Base-by-base conservation (phyloP, 2,888 invertebrate species). In the Tenthredo mesomela region DNA sequence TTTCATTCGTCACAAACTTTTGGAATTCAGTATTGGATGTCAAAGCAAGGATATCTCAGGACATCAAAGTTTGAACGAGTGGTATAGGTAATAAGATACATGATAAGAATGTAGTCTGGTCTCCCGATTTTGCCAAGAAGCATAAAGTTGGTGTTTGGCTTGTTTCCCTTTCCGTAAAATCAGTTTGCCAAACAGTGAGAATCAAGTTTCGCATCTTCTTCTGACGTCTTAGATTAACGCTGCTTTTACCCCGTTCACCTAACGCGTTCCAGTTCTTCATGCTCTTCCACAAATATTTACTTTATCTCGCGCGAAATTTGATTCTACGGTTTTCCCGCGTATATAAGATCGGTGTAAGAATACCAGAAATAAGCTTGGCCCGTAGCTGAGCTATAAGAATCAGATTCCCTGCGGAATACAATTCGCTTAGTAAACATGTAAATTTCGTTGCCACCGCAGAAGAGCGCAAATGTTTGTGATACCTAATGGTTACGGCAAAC, bases 351-450 rank as follows among this genome's bases (percentile, higher is more conserved):
- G 43, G 77, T 47, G 77, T 77, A 77, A 54, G 77, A 77, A 77
- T 77, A 50, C 50, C 29, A 54, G 77, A 77, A 77, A 77, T 77
- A 77, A 77, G 54, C 77, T 77, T n/a, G 54, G 54, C n/a, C 50
- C 77, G 9, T 50, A 50, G 29, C 77, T 77, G 43, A 50, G 77
- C 77, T 50, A 77, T 77, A 77, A 77, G 77, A 77, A 77, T 33
- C 77, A 54, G 77, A 77, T 50, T 77, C 77, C 50, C 47, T 29
- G 3, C 7, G 77, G 77, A 77, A 54, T 50, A 77, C 47, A 54
- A 50, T 50, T 77, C 77, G 50, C 77, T 77, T 77, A 7, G 77
- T 77, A 77, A 77, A 77, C 50, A 77, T 77, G 77, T 77, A 77
- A 77, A 77, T 77, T 77, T 77, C 77, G 50, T 77, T 77, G 29